Evolutionary conservation across 2,888 invertebrate genomes (phyloP).

Genomic region (Vanessa cardui): DNA sequence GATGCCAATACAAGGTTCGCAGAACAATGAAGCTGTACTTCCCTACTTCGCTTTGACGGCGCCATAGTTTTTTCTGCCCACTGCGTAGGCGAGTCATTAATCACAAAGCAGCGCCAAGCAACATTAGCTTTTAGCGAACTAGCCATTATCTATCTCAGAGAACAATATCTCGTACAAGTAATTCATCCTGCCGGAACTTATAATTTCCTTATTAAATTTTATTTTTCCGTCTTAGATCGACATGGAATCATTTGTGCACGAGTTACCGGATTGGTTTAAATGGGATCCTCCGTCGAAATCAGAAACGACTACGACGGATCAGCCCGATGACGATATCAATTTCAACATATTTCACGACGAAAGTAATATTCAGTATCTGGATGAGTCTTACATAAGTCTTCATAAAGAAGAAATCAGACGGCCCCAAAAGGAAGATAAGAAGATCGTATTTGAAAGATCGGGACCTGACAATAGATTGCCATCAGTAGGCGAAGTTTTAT

Average conservation of each 20-base stretch:
- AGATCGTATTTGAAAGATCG: slow-evolving; percentile 66
- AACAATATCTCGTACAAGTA: slow-evolving; percentile 47
- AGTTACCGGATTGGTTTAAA: slow-evolving; percentile 74
- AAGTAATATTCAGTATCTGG: slow-evolving; percentile 73
- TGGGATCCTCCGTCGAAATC: slow-evolving; percentile 74
- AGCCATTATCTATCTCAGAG: slow-evolving; percentile 56
- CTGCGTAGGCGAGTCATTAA: slow-evolving; percentile 73
- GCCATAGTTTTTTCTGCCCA: slow-evolving; percentile 66
- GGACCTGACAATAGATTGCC: slow-evolving; percentile 72
- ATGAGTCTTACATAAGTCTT: slow-evolving; percentile 74
- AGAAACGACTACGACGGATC: slow-evolving; percentile 72
- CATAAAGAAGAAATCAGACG: slow-evolving; percentile 77
- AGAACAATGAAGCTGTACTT: slow-evolving; percentile 62
- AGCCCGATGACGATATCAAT: slow-evolving; percentile 68
- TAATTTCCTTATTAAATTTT: slow-evolving; percentile 30
- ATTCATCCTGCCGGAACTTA: slow-evolving; percentile 16
- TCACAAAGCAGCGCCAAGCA: slow-evolving; percentile 69
- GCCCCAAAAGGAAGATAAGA: slow-evolving; percentile 66
- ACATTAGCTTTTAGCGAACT: slow-evolving; percentile 63
- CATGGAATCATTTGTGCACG: slow-evolving; percentile 68
- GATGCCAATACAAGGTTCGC: slow-evolving; percentile 46
- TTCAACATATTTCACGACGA: slow-evolving; percentile 76
- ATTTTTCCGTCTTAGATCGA: slow-evolving; percentile 64
- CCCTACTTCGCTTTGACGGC: slow-evolving; percentile 61
- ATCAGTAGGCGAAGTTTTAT: slow-evolving; percentile 79